Percentiles rank a stretch among this genome's conserved stretches.
phyloP scores from a whole-genome alignment of 2,888 invertebrate genomes.

The Helobdella robusta region DNA sequence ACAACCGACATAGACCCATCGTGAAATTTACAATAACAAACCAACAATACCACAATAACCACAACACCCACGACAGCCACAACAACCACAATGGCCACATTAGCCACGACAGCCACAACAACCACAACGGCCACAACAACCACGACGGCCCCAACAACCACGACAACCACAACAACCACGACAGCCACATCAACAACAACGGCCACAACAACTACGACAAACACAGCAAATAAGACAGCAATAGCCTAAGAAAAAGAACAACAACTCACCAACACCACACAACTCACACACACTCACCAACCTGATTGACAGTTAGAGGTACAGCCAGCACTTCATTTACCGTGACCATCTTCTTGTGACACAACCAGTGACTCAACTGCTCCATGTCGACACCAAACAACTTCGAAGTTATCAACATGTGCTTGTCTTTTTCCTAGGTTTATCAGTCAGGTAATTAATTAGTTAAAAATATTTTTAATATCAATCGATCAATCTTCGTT shows the following conservation, averaged over 20 bases:
- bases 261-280: too few relatives aligned
- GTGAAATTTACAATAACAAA: too few relatives aligned
- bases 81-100: too few relatives aligned
- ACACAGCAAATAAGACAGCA: too few relatives aligned
- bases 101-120: background rate
- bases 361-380: conserved; percentile 76
- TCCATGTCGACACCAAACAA: conserved; percentile 67
- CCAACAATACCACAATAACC: too few relatives aligned
- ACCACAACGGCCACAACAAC: background rate
- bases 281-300: too few relatives aligned
- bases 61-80: too few relatives aligned
- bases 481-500: too few relatives aligned
- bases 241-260: too few relatives aligned
- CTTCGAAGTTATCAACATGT: conserved; percentile 48
- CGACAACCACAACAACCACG: background rate
- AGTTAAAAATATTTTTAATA: too few relatives aligned
- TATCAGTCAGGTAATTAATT: too few relatives aligned
- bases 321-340: conserved; percentile 80
- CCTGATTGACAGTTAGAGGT: conserved; percentile 63
- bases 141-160: background rate
- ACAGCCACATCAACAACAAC: background rate
- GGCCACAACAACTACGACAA: background rate
- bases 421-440: conserved; percentile 40
- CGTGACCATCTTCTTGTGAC: conserved; percentile 78
- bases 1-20: too few relatives aligned